Percentiles rank a stretch among this genome's conserved stretches.
Evolutionary conservation across 2,797 vertebrate species (phyloP).

Genomic region (Peromyscus nudipes): DNA sequence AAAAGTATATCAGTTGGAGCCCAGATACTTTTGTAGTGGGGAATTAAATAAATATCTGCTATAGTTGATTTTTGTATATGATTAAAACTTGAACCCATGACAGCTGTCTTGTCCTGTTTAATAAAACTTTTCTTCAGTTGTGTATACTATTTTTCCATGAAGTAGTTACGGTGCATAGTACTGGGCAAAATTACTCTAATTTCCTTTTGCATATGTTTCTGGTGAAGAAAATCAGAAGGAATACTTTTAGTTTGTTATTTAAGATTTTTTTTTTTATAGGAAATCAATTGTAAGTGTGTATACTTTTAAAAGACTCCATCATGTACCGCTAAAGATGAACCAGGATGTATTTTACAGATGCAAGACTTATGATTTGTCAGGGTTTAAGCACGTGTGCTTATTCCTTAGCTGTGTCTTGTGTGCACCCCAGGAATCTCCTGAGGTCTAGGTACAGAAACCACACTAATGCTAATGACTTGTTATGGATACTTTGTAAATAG

Average conservation of each 20-base stretch:
- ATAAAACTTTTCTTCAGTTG: constrained; percentile 80
- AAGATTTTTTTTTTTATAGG: constrained; percentile 70
- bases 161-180: neutral
- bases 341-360: constrained; percentile 51
- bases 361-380: constrained; percentile 39
- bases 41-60: constrained; percentile 72
- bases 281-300: constrained; percentile 75
- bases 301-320: constrained; percentile 71
- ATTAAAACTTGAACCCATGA: constrained; percentile 68
- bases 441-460: neutral
- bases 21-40: constrained; percentile 62
- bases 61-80: constrained; percentile 57
- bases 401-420: constrained; percentile 33
- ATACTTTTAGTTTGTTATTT: constrained; percentile 68
- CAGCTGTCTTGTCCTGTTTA: constrained; percentile 69
- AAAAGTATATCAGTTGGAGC: constrained; percentile 64
- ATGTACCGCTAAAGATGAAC: constrained; percentile 11
- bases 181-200: constrained; percentile 53
- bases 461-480: constrained; percentile 40
- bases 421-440: constrained; percentile 52
- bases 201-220: constrained; percentile 76
- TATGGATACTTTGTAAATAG: constrained; percentile 45
- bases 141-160: neutral
- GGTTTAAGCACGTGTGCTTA: constrained; percentile 53
- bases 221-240: constrained; percentile 64